Conservation (phyloP, 2,113 vertebrate genomes). For the Prionailurus bengalensis region DNA sequence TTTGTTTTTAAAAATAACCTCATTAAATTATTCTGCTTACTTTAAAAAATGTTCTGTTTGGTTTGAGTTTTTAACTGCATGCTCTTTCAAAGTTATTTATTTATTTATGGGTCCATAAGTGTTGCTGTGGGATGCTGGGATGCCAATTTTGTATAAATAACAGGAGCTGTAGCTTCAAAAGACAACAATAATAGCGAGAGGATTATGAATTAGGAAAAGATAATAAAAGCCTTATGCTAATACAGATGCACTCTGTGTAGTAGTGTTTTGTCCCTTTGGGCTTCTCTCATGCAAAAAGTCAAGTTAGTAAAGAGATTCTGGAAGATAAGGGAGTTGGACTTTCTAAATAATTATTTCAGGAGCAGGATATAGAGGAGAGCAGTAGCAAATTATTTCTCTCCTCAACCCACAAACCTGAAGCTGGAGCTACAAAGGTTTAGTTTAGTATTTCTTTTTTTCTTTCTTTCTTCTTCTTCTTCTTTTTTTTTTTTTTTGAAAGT, state of each 20-base stretch:
- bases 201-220: not conserved
- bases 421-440: not conserved
- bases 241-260: not conserved
- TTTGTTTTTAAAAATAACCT: not conserved
- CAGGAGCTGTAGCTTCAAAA: not conserved
- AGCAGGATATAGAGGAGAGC: not conserved
- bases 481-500: no score
- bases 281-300: not conserved
- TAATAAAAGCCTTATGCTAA: not conserved
- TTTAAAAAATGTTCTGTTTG: slow-evolving; percentile 47
- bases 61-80: not conserved
- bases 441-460: not conserved
- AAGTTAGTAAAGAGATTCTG: not conserved
- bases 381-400: not conserved
- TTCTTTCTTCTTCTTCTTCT: no score
- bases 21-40: slow-evolving; percentile 46
- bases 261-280: not conserved
- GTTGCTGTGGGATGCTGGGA: not conserved
- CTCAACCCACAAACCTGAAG: not conserved
- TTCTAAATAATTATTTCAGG: not conserved
- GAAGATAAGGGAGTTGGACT: not conserved
- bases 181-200: not conserved
- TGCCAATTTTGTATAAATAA: not conserved
- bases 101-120: not conserved
- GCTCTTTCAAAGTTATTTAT: not conserved